These are phyloP conservation scores for Leontocebus nigricollis DNA, from an alignment of 2,797 vertebrate species.

Conservation along the genomic window DNA sequence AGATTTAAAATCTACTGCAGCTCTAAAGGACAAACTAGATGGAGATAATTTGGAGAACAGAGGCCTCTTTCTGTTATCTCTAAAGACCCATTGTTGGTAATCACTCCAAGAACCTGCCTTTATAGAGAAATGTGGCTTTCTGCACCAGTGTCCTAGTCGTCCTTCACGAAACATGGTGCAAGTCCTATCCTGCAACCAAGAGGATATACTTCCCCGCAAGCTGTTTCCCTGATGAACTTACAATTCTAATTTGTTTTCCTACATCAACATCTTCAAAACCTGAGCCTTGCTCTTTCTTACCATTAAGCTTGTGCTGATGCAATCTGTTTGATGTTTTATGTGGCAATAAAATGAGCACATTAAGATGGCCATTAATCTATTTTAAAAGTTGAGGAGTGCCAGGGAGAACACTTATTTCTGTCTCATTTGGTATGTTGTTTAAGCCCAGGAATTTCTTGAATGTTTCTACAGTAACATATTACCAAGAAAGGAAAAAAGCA, in stretches of 20 bases:
- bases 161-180: rapidly evolving
- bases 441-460: conserved; percentile 50
- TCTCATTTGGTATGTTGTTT: conserved; percentile 36
- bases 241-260: not conserved
- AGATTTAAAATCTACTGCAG: not conserved
- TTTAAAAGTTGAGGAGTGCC: conserved; percentile 43
- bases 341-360: conserved; percentile 27
- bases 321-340: conserved; percentile 48
- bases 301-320: not conserved
- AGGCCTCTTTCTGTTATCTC: not conserved
- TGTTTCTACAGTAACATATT: conserved; percentile 38
- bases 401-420: conserved; percentile 51
- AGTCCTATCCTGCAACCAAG: not conserved
- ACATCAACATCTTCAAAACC: conserved; percentile 10
- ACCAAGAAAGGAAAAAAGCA: conserved; percentile 52
- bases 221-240: not conserved
- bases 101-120: not conserved
- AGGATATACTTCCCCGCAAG: not conserved
- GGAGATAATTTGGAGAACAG: not conserved
- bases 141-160: too few species aligned
- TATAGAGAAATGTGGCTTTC: not conserved
- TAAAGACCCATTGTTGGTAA: not conserved
- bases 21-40: not conserved
- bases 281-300: conserved; percentile 9
- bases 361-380: conserved; percentile 47